Percentiles rank a stretch among this genome's conserved stretches.
Evolutionary conservation across 2,888 invertebrate species (phyloP).

Genomic region (Lysandra bellargus): DNA sequence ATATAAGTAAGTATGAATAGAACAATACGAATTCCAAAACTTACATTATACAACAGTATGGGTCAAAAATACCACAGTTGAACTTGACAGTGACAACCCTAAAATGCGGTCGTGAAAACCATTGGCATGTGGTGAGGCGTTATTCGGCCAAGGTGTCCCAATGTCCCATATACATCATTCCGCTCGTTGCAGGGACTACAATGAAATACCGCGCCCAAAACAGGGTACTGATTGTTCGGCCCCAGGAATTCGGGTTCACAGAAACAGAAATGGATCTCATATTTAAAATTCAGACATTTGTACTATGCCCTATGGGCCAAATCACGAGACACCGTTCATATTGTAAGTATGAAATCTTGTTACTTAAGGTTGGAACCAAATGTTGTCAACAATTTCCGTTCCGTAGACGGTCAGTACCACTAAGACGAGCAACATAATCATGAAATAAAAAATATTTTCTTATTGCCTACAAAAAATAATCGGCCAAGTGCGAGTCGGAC

Average conservation of each 20-base stretch:
- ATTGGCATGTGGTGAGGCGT: slow-evolving; percentile 10
- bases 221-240: neutral
- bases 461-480: no score
- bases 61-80: neutral
- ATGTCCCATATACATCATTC: slow-evolving; percentile 27
- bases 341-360: no score
- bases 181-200: slow-evolving; percentile 8
- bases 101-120: slow-evolving; percentile 5
- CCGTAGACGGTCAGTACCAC: no score
- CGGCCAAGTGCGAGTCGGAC: no score
- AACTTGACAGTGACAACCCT: neutral
- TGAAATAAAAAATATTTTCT: no score
- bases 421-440: no score
- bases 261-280: slow-evolving; percentile 13
- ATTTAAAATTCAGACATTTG: neutral
- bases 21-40: neutral
- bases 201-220: slow-evolving; percentile 19
- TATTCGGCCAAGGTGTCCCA: slow-evolving; percentile 18
- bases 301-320: no score
- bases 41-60: neutral
- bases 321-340: no score
- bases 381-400: no score
- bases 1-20: no score
- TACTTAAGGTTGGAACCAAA: no score
- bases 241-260: slow-evolving; percentile 5